Percentiles rank a stretch among this genome's conserved stretches.
phyloP scores from a whole-genome alignment of 2,113 vertebrate genomes.

The Pluvialis apricaria region DNA sequence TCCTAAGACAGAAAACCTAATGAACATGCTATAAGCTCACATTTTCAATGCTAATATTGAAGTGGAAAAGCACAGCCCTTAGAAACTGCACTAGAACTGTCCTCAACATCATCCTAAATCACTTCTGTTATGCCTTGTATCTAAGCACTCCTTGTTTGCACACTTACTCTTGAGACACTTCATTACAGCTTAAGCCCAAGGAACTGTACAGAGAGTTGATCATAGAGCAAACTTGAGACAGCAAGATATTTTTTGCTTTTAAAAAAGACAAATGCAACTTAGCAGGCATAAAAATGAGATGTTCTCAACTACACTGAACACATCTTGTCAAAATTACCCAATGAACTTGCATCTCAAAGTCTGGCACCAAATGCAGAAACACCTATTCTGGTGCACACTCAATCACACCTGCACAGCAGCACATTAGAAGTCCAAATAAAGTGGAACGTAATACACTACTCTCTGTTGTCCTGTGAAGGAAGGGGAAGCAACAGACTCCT shows the following conservation, averaged over 20 bases:
- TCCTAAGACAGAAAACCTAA: background rate
- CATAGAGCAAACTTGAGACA: background rate
- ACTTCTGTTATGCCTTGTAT: background rate
- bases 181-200: background rate
- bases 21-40: background rate
- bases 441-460: background rate
- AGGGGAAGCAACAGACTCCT: background rate
- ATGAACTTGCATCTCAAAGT: background rate
- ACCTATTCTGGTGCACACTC: background rate
- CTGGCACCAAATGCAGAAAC: background rate
- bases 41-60: background rate
- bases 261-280: background rate
- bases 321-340: background rate
- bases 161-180: background rate
- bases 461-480: background rate
- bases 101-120: background rate
- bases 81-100: background rate
- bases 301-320: background rate
- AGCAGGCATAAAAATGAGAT: background rate
- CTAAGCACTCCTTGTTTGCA: background rate
- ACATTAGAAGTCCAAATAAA: background rate
- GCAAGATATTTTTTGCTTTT: background rate
- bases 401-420: background rate
- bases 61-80: background rate
- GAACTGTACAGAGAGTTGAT: background rate